phyloP scores from a whole-genome alignment of 92 coral and sea anemone genomes.

The Virgularia gustaviana region DNA sequence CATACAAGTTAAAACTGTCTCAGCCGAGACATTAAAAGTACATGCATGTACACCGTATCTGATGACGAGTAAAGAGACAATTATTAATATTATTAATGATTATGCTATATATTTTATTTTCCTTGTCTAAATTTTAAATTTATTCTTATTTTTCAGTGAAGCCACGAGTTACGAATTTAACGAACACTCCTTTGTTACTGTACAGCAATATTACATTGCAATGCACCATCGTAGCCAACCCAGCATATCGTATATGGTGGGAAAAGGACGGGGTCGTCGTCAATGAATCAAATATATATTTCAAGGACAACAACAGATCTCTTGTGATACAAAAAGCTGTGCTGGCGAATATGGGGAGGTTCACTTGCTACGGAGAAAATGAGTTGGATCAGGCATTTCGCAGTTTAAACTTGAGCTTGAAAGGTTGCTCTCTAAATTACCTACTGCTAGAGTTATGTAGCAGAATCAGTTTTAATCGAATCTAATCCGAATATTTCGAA shows the following conservation, averaged over 20 bases:
- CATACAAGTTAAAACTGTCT: too few relatives aligned
- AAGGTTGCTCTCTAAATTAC: too few relatives aligned
- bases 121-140: background rate
- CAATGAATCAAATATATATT: background rate
- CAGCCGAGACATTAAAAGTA: too few relatives aligned
- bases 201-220: constrained; percentile 7
- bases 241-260: constrained; percentile 42
- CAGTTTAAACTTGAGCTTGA: constrained; percentile 17
- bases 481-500: too few relatives aligned
- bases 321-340: constrained; percentile 23
- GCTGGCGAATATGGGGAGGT: constrained; percentile 37
- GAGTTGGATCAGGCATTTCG: background rate
- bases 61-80: background rate
- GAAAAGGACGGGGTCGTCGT: background rate
- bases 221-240: constrained; percentile 47
- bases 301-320: constrained; percentile 17
- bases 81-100: background rate
- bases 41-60: too few relatives aligned
- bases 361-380: constrained; percentile 39
- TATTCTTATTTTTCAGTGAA: constrained; percentile 4
- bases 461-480: too few relatives aligned
- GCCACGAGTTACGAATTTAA: constrained; percentile 16
- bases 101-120: background rate
- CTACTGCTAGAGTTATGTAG: too few relatives aligned
- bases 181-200: background rate